Evolutionary conservation across 1,140 invertebrate genomes (phyloP).

Genomic region (Tetragnatha versicolor): DNA sequence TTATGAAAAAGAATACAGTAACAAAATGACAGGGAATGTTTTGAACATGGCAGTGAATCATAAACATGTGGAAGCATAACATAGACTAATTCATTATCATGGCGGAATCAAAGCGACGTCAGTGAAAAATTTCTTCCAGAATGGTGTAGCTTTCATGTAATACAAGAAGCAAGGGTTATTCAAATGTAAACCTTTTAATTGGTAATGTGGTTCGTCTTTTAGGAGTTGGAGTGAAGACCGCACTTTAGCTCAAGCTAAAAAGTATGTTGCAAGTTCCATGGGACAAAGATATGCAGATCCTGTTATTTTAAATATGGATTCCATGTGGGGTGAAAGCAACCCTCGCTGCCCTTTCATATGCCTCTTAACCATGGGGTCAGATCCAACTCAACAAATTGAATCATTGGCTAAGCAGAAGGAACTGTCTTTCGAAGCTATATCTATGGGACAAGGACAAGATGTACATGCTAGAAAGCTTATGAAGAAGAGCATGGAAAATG

Average conservation of each 20-base stretch:
- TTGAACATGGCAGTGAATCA: no score
- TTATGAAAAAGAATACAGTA: no score
- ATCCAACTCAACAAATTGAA: slow-evolving; percentile 66
- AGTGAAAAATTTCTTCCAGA: no score
- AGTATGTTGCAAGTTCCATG: slow-evolving; percentile 64
- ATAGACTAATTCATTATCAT: no score
- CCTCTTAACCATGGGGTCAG: slow-evolving; percentile 66
- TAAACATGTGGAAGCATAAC: no score
- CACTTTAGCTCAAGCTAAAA: slow-evolving; percentile 65
- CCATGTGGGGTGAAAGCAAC: slow-evolving; percentile 64
- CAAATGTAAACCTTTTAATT: no score
- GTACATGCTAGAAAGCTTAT: slow-evolving; percentile 65
- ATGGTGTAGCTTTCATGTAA: no score
- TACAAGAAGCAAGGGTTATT: no score
- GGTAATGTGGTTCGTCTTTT: no score
- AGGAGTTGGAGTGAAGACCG: slow-evolving; percentile 66
- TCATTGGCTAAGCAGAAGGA: slow-evolving; percentile 64
- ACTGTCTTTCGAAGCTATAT: slow-evolving; percentile 63
- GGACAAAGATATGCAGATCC: slow-evolving; percentile 66
- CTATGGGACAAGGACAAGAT: slow-evolving; percentile 68
- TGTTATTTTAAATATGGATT: slow-evolving; percentile 66
- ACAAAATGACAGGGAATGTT: no score
- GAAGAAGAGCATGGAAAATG: slow-evolving; percentile 60
- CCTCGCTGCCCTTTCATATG: slow-evolving; percentile 64
- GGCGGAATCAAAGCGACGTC: no score